A percentile compares a stretch with the other conserved stretches of the same genome.
phyloP scores from a whole-genome alignment of 2,888 invertebrate species.

The Slavum lentiscoides region DNA sequence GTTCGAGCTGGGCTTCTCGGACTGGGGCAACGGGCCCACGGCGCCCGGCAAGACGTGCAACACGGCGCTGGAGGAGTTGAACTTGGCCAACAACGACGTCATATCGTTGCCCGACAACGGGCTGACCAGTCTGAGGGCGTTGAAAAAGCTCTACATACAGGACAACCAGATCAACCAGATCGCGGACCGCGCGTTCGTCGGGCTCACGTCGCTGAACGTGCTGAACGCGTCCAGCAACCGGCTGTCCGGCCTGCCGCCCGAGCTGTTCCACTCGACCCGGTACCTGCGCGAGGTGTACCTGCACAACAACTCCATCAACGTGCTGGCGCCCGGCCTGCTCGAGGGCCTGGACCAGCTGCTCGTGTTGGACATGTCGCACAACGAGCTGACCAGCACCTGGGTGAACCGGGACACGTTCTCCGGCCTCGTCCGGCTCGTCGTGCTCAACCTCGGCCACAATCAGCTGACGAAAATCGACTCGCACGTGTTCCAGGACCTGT shows the following conservation, averaged over 20 bases:
- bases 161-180: conserved; percentile 89
- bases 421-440: conserved; percentile 83
- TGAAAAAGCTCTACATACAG: conserved; percentile 80
- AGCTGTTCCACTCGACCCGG: conserved; percentile 76
- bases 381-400: conserved; percentile 85
- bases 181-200: conserved; percentile 79
- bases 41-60: conserved; percentile 73
- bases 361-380: conserved; percentile 81
- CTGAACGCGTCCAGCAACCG: conserved; percentile 89
- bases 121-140: conserved; percentile 76
- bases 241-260: conserved; percentile 83
- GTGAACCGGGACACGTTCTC: conserved; percentile 83
- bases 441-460: conserved; percentile 84
- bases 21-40: conserved; percentile 71
- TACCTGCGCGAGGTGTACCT: conserved; percentile 86
- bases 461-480: conserved; percentile 79
- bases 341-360: conserved; percentile 79
- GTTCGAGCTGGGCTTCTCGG: conserved; percentile 74
- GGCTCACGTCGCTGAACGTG: conserved; percentile 78
- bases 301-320: conserved; percentile 88
- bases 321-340: conserved; percentile 82
- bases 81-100: conserved; percentile 83
- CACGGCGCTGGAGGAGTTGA: conserved; percentile 65
- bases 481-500: conserved; percentile 81
- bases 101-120: conserved; percentile 80